A percentile compares a stretch with the other conserved stretches of the same genome.
These are phyloP conservation scores for Sparidentex hasta DNA, from an alignment of 2,797 vertebrate genomes.

Conservation along the genomic window DNA sequence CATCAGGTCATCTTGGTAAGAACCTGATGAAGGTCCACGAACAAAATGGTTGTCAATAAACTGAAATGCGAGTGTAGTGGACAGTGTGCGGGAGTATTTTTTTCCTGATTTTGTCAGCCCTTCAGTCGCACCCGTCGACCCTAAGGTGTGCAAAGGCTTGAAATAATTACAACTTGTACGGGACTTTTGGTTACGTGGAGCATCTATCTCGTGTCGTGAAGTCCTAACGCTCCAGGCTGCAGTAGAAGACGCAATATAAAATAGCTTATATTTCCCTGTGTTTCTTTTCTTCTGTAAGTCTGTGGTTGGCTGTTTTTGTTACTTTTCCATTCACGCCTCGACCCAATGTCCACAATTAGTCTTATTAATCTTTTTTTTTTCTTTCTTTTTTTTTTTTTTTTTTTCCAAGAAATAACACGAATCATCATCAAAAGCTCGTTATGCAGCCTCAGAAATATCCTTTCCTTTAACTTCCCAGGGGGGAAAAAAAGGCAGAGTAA, in stretches of 20 bases:
- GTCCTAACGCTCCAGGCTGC: not conserved
- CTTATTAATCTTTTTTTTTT: too few species aligned
- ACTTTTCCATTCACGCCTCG: not conserved
- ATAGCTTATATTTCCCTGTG: not conserved
- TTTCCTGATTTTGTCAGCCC: too few species aligned
- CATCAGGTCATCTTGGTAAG: too few species aligned
- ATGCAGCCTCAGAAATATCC: not conserved
- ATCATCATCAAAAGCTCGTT: not conserved
- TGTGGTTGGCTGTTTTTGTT: not conserved
- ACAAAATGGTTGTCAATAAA: too few species aligned
- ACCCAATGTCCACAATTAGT: not conserved
- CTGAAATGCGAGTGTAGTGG: too few species aligned
- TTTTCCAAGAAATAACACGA: not conserved
- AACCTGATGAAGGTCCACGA: too few species aligned
- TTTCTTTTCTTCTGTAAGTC: not conserved
- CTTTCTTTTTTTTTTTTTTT: too few species aligned
- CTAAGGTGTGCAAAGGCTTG: too few species aligned
- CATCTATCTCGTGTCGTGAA: not conserved
- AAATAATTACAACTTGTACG: too few species aligned
- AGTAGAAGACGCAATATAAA: not conserved
- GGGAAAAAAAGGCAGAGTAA: not conserved
- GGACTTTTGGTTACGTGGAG: too few species aligned
- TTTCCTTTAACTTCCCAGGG: not conserved
- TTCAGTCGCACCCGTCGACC: too few species aligned
- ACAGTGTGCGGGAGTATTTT: too few species aligned